Percentiles rank a stretch among this genome's conserved stretches.
Conservation (phyloP, 2,888 invertebrate genomes). For the Philereme transversata region DNA sequence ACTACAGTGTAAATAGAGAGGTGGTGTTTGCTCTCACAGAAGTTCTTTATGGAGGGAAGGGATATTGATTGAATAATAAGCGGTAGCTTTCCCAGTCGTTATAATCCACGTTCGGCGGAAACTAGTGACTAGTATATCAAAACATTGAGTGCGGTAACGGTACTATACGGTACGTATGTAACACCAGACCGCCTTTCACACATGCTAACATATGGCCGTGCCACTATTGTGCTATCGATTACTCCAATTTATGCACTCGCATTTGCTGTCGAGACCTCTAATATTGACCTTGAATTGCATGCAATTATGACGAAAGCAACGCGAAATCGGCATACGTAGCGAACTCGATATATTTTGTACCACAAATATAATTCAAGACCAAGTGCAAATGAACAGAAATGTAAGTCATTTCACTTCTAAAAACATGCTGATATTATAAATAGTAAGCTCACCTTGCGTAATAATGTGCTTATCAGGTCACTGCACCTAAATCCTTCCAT, state of each 20-base stretch:
- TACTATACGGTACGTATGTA: conserved; percentile 47
- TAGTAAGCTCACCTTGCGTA: conserved; percentile 63
- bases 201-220: conserved; percentile 76
- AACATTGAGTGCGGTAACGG: conserved; percentile 61
- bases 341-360: conserved; percentile 60
- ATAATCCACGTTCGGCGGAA: conserved; percentile 45
- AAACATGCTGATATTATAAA: conserved; percentile 28
- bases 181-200: conserved; percentile 65
- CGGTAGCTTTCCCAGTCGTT: conserved; percentile 47
- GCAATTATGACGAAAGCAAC: conserved; percentile 64
- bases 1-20: neutral
- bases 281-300: conserved; percentile 63
- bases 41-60: neutral
- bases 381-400: conserved; percentile 35
- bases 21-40: neutral
- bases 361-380: conserved; percentile 48
- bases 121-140: conserved; percentile 45
- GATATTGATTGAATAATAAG: neutral
- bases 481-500: conserved; percentile 84
- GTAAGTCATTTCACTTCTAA: conserved; percentile 22
- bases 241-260: conserved; percentile 54
- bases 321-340: conserved; percentile 49
- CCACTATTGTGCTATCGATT: conserved; percentile 58
- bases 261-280: conserved; percentile 52
- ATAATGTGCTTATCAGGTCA: conserved; percentile 70